These are phyloP conservation scores for Habroteleia sp. DNA, from an alignment of 2,888 invertebrate genomes.

Conservation along the genomic window DNA sequence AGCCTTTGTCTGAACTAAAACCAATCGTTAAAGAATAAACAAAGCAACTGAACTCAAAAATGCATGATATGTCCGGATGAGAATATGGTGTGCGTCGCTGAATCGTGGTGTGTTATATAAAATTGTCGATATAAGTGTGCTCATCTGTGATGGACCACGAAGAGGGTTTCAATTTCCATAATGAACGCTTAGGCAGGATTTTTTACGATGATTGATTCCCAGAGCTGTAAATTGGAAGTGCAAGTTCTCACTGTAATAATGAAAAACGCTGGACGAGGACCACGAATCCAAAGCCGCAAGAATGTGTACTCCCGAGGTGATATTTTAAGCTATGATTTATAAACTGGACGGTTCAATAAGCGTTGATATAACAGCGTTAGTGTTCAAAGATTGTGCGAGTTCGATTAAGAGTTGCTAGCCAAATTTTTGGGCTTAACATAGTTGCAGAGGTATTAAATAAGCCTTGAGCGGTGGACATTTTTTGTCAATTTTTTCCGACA, in stretches of 20 bases:
- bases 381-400: background rate
- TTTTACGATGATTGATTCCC: background rate
- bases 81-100: constrained; percentile 18
- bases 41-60: background rate
- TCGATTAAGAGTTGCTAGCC: constrained; percentile 77
- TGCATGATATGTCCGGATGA: background rate
- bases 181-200: constrained; percentile 2
- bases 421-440: constrained; percentile 79
- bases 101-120: constrained; percentile 11
- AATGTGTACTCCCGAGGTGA: constrained; percentile 1
- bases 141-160: constrained; percentile 8
- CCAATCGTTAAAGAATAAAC: background rate
- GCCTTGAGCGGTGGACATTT: constrained; percentile 68
- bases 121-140: constrained; percentile 1
- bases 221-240: constrained; percentile 7
- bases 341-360: constrained; percentile 1
- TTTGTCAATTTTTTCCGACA: constrained; percentile 46
- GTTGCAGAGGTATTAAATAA: constrained; percentile 78
- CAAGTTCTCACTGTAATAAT: background rate
- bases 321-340: background rate
- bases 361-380: background rate
- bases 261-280: background rate
- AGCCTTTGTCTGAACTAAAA: background rate
- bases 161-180: constrained; percentile 3
- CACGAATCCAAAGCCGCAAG: constrained; percentile 1